Evolutionary conservation across 2,113 vertebrate species (phyloP).

Genomic region (Menidia beryllina): DNA sequence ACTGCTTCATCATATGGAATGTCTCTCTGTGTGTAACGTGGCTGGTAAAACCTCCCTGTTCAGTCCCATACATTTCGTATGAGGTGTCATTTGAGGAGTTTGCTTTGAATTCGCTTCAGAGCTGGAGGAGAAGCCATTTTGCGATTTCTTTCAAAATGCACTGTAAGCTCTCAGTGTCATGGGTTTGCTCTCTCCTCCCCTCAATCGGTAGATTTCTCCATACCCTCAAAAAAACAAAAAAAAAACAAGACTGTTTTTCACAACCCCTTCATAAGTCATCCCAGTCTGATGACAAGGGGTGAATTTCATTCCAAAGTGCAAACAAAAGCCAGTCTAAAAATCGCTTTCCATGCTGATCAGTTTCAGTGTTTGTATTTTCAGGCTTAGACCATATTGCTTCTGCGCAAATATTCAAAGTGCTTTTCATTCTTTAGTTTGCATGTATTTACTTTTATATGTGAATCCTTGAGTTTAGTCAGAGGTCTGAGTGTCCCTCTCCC

Average conservation of each 20-base stretch:
- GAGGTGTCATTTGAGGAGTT: background rate
- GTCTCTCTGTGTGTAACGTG: too few species aligned
- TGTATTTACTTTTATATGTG: too few species aligned
- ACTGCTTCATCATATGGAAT: too few species aligned
- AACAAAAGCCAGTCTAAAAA: constrained; percentile 27
- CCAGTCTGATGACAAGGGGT: constrained; percentile 42
- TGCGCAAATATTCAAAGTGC: too few species aligned
- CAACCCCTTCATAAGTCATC: too few species aligned
- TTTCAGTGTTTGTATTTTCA: too few species aligned
- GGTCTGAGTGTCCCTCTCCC: too few species aligned
- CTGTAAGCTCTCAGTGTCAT: constrained; percentile 15
- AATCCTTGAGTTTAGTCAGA: too few species aligned
- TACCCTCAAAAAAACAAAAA: background rate
- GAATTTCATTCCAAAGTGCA: constrained; percentile 52
- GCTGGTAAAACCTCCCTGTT: too few species aligned
- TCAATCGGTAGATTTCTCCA: constrained; percentile 34
- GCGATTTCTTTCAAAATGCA: constrained; percentile 34
- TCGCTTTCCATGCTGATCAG: background rate
- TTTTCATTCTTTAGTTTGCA: too few species aligned
- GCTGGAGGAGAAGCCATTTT: background rate
- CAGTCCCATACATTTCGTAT: background rate
- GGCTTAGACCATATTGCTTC: too few species aligned
- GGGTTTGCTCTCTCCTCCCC: constrained; percentile 26
- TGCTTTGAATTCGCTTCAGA: background rate
- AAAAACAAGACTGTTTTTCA: too few species aligned